Conservation (phyloP, 64 coral and sea anemone genomes). For the Acropora tenuis region DNA sequence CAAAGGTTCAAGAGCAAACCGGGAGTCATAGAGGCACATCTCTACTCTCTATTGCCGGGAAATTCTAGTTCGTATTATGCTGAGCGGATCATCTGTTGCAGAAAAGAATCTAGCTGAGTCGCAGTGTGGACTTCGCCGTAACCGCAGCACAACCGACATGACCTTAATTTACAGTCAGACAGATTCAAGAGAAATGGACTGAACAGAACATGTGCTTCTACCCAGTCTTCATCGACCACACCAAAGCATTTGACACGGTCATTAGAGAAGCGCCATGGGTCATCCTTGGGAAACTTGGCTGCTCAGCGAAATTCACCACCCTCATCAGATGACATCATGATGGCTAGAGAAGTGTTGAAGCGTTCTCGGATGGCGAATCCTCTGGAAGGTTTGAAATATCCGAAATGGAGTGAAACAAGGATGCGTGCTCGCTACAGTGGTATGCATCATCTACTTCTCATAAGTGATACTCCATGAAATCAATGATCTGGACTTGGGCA, state of each 20-base stretch:
- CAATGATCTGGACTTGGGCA: too few species aligned
- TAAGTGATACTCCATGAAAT: too few species aligned
- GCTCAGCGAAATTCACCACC: too few species aligned
- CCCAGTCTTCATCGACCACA: neutral
- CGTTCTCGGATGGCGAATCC: too few species aligned
- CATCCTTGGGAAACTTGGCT: slow-evolving; percentile 23
- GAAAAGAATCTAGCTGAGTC: slow-evolving; percentile 38
- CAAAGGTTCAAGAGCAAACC: neutral
- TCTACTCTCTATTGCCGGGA: neutral
- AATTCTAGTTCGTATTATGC: neutral
- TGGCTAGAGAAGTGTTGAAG: too few species aligned
- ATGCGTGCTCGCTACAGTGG: too few species aligned
- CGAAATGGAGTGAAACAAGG: too few species aligned
- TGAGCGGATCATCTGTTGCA: neutral
- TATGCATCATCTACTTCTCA: too few species aligned
- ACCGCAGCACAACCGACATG: slow-evolving; percentile 57
- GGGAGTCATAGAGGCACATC: neutral
- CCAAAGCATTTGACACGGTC: slow-evolving; percentile 48
- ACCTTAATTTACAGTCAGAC: neutral
- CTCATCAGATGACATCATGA: too few species aligned
- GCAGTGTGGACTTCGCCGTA: slow-evolving; percentile 31
- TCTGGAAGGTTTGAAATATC: too few species aligned
- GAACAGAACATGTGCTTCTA: too few species aligned
- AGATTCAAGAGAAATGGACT: too few species aligned
- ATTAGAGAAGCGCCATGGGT: slow-evolving; percentile 33